These are phyloP conservation scores for Lacanobia oleracea DNA, from an alignment of 2,888 invertebrate genomes.

Conservation along the genomic window DNA sequence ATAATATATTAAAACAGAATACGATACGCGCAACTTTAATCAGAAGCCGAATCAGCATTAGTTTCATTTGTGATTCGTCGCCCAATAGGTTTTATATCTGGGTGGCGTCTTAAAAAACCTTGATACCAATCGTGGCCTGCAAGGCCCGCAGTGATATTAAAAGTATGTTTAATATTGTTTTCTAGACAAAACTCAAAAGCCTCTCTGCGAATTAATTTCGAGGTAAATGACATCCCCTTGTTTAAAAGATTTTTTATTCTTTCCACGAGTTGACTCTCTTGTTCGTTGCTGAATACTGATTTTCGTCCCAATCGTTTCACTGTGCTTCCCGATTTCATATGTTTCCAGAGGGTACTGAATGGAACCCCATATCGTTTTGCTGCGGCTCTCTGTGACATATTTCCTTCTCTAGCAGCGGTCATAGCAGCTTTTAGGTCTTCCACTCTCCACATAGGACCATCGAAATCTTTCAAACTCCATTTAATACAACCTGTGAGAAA, in stretches of 20 bases:
- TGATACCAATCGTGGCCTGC: constrained; percentile 18
- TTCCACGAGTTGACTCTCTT: constrained; percentile 10
- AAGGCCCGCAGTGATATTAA: constrained; percentile 13
- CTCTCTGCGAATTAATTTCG: constrained; percentile 20
- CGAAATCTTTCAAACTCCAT: background rate
- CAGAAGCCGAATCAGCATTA: too few relatives aligned
- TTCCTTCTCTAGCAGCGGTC: constrained; percentile 1
- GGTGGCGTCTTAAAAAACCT: constrained; percentile 15
- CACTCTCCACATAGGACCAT: constrained; percentile 15
- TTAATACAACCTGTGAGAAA: constrained; percentile 14
- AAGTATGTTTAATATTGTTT: constrained; percentile 21
- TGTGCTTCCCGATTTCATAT: background rate
- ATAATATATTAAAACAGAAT: background rate
- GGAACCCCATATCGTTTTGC: constrained; percentile 5
- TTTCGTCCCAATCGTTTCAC: background rate
- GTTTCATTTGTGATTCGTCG: background rate
- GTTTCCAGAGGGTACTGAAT: background rate
- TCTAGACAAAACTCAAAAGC: constrained; percentile 30
- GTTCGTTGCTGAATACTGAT: background rate
- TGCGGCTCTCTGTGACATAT: constrained; percentile 4
- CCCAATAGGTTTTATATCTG: constrained; percentile 1
- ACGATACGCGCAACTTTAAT: background rate
- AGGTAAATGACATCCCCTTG: background rate
- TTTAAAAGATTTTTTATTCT: background rate
- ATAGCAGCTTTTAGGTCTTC: constrained; percentile 20